These are phyloP conservation scores for Solea solea DNA, from an alignment of 2,113 vertebrate genomes.

Conservation along the genomic window DNA sequence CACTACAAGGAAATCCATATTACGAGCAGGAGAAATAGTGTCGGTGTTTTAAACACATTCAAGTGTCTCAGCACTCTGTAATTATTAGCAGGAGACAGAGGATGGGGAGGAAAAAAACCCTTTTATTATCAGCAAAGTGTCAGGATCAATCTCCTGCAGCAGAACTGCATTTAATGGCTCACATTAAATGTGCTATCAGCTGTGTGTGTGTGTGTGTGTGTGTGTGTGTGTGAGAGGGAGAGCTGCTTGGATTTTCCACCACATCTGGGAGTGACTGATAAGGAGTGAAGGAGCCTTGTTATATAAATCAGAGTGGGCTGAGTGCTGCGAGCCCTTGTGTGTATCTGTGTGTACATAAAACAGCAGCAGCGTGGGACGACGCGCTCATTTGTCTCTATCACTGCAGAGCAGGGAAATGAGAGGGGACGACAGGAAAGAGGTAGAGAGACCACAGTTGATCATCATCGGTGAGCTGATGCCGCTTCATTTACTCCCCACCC, in stretches of 20 bases:
- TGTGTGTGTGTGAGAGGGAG: no score
- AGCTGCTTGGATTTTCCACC: slow-evolving; percentile 14
- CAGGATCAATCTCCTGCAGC: slow-evolving; percentile 1
- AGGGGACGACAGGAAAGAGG: not conserved
- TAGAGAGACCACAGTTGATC: not conserved
- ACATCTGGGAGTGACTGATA: slow-evolving; percentile 53
- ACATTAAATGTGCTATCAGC: slow-evolving; percentile 19
- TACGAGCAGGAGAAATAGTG: slow-evolving; percentile 2
- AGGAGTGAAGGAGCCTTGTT: slow-evolving; percentile 15
- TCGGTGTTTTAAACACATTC: slow-evolving; percentile 5
- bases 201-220: slow-evolving; percentile 8
- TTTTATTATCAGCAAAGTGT: slow-evolving; percentile 5
- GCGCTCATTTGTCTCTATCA: not conserved
- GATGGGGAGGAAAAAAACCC: not conserved
- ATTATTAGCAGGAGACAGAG: not conserved
- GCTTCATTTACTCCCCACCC: not conserved
- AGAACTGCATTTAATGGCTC: slow-evolving; percentile 26
- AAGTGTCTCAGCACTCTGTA: slow-evolving; percentile 6
- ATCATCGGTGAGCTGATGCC: not conserved
- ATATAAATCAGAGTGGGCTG: slow-evolving; percentile 40
- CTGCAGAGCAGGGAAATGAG: not conserved
- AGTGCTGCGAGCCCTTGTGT: not conserved
- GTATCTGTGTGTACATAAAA: not conserved
- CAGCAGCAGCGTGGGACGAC: not conserved
- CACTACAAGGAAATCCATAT: not conserved